Evolutionary conservation across 1,140 invertebrate genomes (phyloP).

Genomic region (Ceratosolen fusciceps): DNA sequence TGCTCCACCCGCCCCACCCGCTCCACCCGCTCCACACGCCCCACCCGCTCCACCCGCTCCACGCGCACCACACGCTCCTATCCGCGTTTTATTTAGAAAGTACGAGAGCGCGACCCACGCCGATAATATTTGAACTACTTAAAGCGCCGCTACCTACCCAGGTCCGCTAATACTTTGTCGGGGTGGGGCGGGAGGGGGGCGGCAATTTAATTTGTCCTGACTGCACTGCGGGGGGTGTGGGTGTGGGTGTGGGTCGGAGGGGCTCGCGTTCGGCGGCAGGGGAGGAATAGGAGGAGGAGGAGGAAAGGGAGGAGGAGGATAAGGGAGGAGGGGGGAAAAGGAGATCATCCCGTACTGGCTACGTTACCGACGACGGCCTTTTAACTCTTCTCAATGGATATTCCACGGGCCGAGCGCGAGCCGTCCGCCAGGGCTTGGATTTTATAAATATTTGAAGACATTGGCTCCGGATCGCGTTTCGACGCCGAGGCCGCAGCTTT

Average conservation of each 20-base stretch:
- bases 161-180: neutral
- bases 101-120: neutral
- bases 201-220: constrained; percentile 13
- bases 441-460: neutral
- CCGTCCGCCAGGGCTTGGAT: neutral
- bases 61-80: neutral
- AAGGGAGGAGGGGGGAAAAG: no score
- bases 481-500: neutral
- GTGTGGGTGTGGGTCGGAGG: no score
- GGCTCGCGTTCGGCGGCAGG: no score
- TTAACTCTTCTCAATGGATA: neutral
- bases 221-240: neutral
- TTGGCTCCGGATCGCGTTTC: neutral
- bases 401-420: neutral
- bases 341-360: no score
- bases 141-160: neutral
- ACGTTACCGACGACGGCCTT: neutral
- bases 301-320: no score
- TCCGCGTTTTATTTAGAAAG: constrained; percentile 2
- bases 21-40: neutral
- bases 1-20: neutral
- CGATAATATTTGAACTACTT: constrained; percentile 27
- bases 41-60: neutral
- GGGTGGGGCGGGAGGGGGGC: no score
- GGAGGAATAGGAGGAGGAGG: no score